Conservation (phyloP, 2,888 invertebrate genomes). For the Quadroppia sp. region DNA sequence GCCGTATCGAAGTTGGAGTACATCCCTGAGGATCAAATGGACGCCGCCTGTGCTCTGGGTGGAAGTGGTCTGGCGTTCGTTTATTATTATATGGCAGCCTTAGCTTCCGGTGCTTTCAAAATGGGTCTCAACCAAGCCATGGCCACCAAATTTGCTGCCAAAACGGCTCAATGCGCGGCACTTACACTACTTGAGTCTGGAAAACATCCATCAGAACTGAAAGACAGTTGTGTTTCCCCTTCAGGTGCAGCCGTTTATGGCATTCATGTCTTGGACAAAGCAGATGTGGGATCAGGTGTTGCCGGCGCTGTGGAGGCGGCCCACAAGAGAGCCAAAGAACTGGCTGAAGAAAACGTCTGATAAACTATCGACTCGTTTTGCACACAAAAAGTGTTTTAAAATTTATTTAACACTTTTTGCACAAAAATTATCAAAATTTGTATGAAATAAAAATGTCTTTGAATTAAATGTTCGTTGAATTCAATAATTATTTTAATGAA, state of each 20-base stretch:
- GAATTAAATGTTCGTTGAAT: no score
- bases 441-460: no score
- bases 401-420: no score
- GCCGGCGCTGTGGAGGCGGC: conserved; percentile 48
- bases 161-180: conserved; percentile 50
- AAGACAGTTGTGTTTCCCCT: conserved; percentile 52
- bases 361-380: no score
- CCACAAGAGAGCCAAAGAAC: conserved; percentile 36
- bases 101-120: conserved; percentile 54
- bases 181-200: conserved; percentile 49
- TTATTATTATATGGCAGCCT: conserved; percentile 52
- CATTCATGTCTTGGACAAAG: conserved; percentile 50
- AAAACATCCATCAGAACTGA: conserved; percentile 51
- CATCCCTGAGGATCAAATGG: conserved; percentile 52
- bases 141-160: conserved; percentile 51
- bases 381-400: no score
- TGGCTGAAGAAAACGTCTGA: no score
- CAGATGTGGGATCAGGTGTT: conserved; percentile 44
- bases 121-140: conserved; percentile 52
- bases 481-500: no score
- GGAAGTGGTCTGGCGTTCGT: conserved; percentile 53
- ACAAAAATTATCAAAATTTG: no score
- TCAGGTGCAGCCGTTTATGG: conserved; percentile 51
- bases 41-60: conserved; percentile 54
- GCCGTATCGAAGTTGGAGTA: conserved; percentile 51